These are phyloP conservation scores for Miltochrista miniata DNA, from an alignment of 2,888 invertebrate species.

Conservation along the genomic window DNA sequence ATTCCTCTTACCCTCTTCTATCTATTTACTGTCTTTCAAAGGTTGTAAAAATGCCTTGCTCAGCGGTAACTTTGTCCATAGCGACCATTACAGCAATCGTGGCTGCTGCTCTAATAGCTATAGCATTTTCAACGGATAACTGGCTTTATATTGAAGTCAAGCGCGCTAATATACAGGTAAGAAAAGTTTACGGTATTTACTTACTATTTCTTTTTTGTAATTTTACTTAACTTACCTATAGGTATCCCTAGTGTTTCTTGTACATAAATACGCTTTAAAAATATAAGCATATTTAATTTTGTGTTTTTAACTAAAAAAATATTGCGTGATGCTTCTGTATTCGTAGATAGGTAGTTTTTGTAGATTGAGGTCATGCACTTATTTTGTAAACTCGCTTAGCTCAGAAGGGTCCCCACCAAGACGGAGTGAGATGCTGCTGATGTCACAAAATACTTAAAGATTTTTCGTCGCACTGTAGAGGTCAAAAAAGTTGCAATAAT, in stretches of 20 bases:
- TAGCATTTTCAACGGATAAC: constrained; percentile 98
- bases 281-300: too few relatives aligned
- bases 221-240: too few relatives aligned
- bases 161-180: constrained; percentile 94
- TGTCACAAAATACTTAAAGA: not conserved
- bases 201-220: too few relatives aligned
- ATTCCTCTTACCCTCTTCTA: constrained; percentile 52
- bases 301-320: too few relatives aligned
- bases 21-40: constrained; percentile 61
- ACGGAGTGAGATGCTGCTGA: constrained; percentile 6
- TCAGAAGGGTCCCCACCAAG: constrained; percentile 13
- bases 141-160: constrained; percentile 98
- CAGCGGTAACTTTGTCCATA: constrained; percentile 96
- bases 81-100: constrained; percentile 98
- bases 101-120: constrained; percentile 95
- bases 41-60: constrained; percentile 92
- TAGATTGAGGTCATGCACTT: constrained; percentile 12
- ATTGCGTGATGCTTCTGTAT: not conserved
- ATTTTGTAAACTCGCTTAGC: constrained; percentile 6
- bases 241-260: not conserved
- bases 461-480: constrained; percentile 15
- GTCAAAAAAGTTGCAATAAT: constrained; percentile 27
- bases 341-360: constrained; percentile 3
- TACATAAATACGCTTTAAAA: too few relatives aligned
- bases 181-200: constrained; percentile 15